A percentile compares a stretch with the other conserved stretches of the same genome.
phyloP scores from a whole-genome alignment of 2,113 vertebrate genomes.

The Acanthochromis polyacanthus region DNA sequence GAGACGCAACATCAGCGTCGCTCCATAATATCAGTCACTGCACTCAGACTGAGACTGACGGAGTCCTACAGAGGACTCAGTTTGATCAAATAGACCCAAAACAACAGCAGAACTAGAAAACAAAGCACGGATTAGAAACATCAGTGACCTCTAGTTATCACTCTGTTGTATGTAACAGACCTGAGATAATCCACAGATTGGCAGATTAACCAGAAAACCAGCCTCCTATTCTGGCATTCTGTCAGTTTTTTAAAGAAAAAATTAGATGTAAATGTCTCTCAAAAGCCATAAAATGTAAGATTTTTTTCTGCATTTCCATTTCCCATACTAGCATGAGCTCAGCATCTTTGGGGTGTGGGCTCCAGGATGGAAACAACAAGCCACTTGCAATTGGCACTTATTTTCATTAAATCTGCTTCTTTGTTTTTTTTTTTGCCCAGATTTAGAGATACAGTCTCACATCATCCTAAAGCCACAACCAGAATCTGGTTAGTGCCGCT shows the following conservation, averaged over 20 bases:
- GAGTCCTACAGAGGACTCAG: background rate
- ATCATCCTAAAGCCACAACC: background rate
- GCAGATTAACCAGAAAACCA: background rate
- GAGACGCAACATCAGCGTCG: conserved; percentile 33
- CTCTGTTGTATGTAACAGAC: background rate
- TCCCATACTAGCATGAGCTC: background rate
- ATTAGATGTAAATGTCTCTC: too few relatives aligned
- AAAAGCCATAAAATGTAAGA: background rate
- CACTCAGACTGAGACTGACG: conserved; percentile 4
- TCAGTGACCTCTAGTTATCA: background rate
- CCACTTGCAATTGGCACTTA: too few relatives aligned
- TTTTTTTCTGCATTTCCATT: background rate
- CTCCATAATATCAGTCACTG: conserved; percentile 28
- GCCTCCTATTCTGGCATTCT: background rate
- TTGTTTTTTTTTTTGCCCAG: too few relatives aligned
- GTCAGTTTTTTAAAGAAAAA: background rate
- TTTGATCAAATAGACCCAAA: conserved; percentile 13
- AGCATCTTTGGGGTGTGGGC: background rate
- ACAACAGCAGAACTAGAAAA: background rate
- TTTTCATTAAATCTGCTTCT: too few relatives aligned
- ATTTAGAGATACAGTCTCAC: too few relatives aligned
- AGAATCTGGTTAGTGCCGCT: background rate
- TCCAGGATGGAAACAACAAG: too few relatives aligned
- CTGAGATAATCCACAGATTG: background rate
- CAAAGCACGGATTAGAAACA: background rate